Evolutionary conservation across 1,140 invertebrate genomes (phyloP).

Genomic region (Stenopsyche tienmushanensis): DNA sequence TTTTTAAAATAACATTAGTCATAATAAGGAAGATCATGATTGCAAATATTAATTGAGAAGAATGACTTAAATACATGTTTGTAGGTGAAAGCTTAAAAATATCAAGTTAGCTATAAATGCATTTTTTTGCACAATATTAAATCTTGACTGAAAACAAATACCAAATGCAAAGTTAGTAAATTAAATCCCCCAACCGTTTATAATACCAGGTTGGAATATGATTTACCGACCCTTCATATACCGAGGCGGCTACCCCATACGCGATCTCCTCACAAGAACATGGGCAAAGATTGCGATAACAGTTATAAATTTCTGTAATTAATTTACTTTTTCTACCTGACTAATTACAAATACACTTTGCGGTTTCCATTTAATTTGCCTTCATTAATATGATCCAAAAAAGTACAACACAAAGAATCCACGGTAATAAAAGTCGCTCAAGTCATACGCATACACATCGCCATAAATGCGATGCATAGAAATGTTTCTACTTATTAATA

Average conservation of each 20-base stretch:
- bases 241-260: not conserved
- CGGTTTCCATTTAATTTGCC: not conserved
- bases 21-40: no score
- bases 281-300: conserved; percentile 15
- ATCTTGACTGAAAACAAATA: conserved; percentile 12
- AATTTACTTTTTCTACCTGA: conserved; percentile 20
- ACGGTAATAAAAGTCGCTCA: no score
- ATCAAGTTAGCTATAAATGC: no score
- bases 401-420: no score
- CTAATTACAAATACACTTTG: conserved; percentile 26
- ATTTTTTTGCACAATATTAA: not conserved
- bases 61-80: no score
- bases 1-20: no score
- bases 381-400: no score
- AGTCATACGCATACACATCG: no score
- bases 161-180: conserved; percentile 7
- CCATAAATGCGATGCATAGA: no score
- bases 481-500: no score
- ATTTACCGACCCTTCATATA: conserved; percentile 13
- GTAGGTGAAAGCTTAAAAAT: no score
- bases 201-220: conserved; percentile 11
- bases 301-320: conserved; percentile 32
- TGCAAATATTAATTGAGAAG: no score
- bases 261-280: conserved; percentile 7
- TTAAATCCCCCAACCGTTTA: conserved; percentile 6